Evolutionary conservation across 2,113 vertebrate genomes (phyloP).

Genomic region (Neotoma lepida): DNA sequence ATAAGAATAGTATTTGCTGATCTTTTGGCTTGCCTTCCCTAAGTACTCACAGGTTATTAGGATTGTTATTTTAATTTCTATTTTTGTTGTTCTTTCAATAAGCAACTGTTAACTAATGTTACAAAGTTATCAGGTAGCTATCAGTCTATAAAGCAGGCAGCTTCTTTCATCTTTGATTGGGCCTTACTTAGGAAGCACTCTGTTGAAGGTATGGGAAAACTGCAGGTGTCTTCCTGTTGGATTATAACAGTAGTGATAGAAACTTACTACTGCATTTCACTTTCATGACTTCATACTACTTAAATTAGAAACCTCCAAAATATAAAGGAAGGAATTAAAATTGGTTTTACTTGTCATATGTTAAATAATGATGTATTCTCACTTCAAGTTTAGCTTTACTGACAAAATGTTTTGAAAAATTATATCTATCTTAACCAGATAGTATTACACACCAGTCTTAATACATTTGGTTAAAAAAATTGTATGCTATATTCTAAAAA

Average conservation of each 20-base stretch:
- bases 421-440: not conserved
- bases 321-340: not conserved
- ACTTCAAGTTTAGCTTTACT: not conserved
- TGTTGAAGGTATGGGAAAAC: accelerated
- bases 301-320: not conserved
- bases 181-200: not conserved
- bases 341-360: not conserved
- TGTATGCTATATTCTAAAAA: not conserved
- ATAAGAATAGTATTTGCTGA: not conserved
- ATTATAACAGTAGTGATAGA: not conserved
- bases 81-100: not conserved
- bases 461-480: not conserved
- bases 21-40: not conserved
- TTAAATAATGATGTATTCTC: not conserved
- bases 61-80: not conserved
- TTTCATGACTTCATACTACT: not conserved
- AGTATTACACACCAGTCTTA: not conserved
- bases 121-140: not conserved
- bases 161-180: not conserved
- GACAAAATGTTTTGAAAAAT: not conserved
- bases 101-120: not conserved
- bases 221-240: not conserved
- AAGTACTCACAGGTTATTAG: not conserved
- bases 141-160: not conserved
- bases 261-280: not conserved